Evolutionary conservation across 2,888 invertebrate genomes (phyloP).

Genomic region (Phalera bucephala): DNA sequence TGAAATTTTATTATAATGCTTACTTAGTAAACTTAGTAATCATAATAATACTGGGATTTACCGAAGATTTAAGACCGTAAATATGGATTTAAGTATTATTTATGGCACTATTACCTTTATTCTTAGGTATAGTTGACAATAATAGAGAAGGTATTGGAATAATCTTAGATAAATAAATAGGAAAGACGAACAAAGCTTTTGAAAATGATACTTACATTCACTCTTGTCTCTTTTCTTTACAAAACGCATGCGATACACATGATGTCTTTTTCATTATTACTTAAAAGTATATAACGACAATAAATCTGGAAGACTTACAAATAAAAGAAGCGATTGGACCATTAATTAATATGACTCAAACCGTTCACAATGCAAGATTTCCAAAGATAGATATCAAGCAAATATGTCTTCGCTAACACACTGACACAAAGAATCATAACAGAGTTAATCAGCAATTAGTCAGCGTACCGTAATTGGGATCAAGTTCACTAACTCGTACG

Average conservation of each 20-base stretch:
- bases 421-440: conserved; percentile 57
- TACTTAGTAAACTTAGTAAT: neutral
- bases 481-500: conserved; percentile 57
- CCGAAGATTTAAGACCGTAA: too few species aligned
- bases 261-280: too few species aligned
- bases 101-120: too few species aligned
- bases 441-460: conserved; percentile 63
- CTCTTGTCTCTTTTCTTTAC: too few species aligned
- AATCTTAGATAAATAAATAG: too few species aligned
- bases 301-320: neutral
- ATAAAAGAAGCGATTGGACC: neutral
- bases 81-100: too few species aligned
- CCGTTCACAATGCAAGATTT: conserved; percentile 6
- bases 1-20: neutral
- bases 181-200: too few species aligned
- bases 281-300: neutral
- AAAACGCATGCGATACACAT: too few species aligned
- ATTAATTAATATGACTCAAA: neutral
- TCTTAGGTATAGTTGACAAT: too few species aligned
- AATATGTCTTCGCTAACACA: conserved; percentile 42
- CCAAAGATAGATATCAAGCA: conserved; percentile 27
- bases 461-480: conserved; percentile 64
- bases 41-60: too few species aligned
- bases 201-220: too few species aligned
- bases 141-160: too few species aligned